A percentile compares a stretch with the other conserved stretches of the same genome.
Conservation (phyloP, 1,140 invertebrate genomes). For the Cyclina sinensis region DNA sequence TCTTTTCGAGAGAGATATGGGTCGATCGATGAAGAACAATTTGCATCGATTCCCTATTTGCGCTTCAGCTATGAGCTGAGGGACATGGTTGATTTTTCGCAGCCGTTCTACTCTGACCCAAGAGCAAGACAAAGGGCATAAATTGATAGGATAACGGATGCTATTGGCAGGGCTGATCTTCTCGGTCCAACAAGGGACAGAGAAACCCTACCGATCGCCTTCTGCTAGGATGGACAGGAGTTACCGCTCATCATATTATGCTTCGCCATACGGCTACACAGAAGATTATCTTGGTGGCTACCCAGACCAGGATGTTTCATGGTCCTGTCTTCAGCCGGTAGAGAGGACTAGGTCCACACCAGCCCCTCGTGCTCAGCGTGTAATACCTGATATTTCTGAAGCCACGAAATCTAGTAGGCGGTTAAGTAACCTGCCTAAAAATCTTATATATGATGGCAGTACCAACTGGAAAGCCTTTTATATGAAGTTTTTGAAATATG, state of each 20-base stretch:
- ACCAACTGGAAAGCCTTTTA: constrained; percentile 4
- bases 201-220: not conserved
- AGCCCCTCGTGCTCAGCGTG: not conserved
- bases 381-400: not conserved
- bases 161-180: not conserved
- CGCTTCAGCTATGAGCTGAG: not conserved
- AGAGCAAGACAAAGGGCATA: not conserved
- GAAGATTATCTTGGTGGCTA: no score
- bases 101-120: not conserved
- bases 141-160: not conserved
- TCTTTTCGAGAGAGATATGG: not conserved
- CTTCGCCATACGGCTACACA: not conserved
- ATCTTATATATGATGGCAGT: not conserved
- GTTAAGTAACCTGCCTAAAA: not conserved
- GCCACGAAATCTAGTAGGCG: not conserved
- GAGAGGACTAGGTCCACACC: no score
- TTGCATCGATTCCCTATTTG: not conserved
- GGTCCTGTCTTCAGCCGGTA: no score
- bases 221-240: not conserved
- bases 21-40: no score
- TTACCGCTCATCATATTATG: not conserved
- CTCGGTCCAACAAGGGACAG: not conserved
- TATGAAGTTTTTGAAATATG: constrained; percentile 3
- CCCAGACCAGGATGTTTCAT: not conserved
- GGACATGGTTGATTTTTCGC: not conserved